These are phyloP conservation scores for Plotosus lineatus DNA, from an alignment of 2,113 vertebrate genomes.

Conservation along the genomic window DNA sequence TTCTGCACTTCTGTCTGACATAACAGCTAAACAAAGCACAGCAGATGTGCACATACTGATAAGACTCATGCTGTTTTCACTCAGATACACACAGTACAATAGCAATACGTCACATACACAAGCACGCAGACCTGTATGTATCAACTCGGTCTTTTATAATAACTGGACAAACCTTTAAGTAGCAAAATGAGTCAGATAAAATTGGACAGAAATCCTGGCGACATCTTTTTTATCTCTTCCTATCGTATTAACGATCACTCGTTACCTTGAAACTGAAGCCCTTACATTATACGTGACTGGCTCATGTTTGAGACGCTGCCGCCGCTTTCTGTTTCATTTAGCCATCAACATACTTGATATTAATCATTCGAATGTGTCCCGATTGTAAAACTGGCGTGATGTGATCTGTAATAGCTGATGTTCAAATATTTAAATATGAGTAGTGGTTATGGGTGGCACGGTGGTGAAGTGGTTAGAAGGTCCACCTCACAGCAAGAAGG, in stretches of 20 bases:
- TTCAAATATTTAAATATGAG: no score
- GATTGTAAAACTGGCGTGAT: no score
- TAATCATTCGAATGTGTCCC: constrained; percentile 2
- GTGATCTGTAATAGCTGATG: no score
- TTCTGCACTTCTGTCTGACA: constrained; percentile 50
- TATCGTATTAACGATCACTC: constrained; percentile 6
- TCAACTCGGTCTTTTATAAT: background rate
- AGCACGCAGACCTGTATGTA: background rate
- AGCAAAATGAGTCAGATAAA: constrained; percentile 19
- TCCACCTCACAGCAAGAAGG: no score
- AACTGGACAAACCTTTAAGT: background rate
- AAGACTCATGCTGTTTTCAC: background rate
- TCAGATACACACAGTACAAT: constrained; percentile 43
- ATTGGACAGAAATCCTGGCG: background rate
- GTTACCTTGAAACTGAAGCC: background rate
- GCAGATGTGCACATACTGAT: constrained; percentile 47
- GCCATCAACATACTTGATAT: background rate
- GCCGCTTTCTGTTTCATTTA: background rate
- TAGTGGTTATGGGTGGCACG: no score
- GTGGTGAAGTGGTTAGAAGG: no score
- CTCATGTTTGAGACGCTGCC: background rate
- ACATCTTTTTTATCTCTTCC: background rate
- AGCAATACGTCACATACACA: constrained; percentile 21
- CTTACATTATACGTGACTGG: background rate
- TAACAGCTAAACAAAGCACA: constrained; percentile 40